Percentiles rank a stretch among this genome's conserved stretches.
Evolutionary conservation across 1,140 invertebrate genomes (phyloP).

Genomic region (Ceratosolen fusciceps): DNA sequence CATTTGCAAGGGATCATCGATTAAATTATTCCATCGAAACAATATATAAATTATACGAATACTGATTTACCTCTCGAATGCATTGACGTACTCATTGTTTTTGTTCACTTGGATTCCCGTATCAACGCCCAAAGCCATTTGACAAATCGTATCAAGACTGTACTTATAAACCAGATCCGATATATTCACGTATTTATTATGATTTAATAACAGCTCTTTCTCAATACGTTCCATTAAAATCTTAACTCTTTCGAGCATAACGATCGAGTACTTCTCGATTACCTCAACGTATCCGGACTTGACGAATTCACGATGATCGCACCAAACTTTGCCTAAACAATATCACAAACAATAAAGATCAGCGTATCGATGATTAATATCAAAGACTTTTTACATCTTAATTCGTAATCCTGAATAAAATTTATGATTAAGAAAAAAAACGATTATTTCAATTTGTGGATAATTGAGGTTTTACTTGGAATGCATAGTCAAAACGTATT

Average conservation of each 20-base stretch:
- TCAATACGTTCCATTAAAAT: conserved; percentile 74
- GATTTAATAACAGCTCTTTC: conserved; percentile 61
- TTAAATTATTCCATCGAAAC: neutral
- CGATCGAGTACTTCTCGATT: conserved; percentile 81
- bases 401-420: too few relatives aligned
- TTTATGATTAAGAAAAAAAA: too few relatives aligned
- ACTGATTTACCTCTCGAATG: too few relatives aligned
- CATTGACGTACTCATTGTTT: conserved; percentile 81
- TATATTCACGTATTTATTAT: conserved; percentile 74
- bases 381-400: too few relatives aligned
- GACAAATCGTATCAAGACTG: conserved; percentile 87
- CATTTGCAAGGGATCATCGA: too few relatives aligned
- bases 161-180: conserved; percentile 78
- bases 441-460: too few relatives aligned
- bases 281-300: conserved; percentile 91
- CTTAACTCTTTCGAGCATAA: conserved; percentile 82
- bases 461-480: too few relatives aligned
- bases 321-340: conserved; percentile 81
- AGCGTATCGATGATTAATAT: neutral
- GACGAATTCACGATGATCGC: conserved; percentile 82
- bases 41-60: neutral
- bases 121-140: conserved; percentile 88
- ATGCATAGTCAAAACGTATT: too few relatives aligned
- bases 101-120: conserved; percentile 80
- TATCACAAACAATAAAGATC: neutral